Conservation (phyloP, 2,888 invertebrate species). For the Phasia obesa region DNA sequence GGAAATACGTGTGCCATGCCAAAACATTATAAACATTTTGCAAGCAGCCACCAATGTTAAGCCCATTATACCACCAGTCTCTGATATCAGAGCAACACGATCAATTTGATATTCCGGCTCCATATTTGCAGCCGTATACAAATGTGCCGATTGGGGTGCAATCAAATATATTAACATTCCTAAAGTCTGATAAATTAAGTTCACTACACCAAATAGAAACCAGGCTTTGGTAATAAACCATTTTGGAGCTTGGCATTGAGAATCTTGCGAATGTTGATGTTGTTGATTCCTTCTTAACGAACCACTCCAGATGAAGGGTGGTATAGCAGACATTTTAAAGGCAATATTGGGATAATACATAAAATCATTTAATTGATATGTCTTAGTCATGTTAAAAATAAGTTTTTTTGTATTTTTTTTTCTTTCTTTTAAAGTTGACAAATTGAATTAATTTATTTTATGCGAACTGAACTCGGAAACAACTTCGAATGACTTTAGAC, state of each 20-base stretch:
- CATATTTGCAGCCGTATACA: constrained; percentile 40
- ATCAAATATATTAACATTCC: constrained; percentile 74
- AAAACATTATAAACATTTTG: constrained; percentile 75
- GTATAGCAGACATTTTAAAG: constrained; percentile 72
- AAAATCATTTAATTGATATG: constrained; percentile 73
- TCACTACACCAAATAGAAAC: constrained; percentile 72
- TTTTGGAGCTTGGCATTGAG: neutral
- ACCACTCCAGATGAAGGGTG: constrained; percentile 72
- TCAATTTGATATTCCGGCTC: constrained; percentile 52
- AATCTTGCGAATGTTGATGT: neutral
- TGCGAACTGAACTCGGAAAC: neutral
- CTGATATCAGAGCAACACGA: constrained; percentile 72
- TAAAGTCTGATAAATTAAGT: constrained; percentile 75
- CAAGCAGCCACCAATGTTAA: constrained; percentile 73
- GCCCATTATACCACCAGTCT: constrained; percentile 75
- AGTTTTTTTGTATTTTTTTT: neutral
- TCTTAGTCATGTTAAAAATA: constrained; percentile 27
- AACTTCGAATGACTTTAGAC: constrained; percentile 11
- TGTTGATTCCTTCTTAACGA: constrained; percentile 9
- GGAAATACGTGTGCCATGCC: constrained; percentile 72
- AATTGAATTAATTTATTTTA: neutral
- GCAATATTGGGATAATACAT: constrained; percentile 76
- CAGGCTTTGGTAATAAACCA: constrained; percentile 52
- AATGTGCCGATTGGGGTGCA: constrained; percentile 38
- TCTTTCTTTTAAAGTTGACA: neutral